Conservation (phyloP, 2,113 vertebrate genomes). For the Pachycephala philippinensis region DNA sequence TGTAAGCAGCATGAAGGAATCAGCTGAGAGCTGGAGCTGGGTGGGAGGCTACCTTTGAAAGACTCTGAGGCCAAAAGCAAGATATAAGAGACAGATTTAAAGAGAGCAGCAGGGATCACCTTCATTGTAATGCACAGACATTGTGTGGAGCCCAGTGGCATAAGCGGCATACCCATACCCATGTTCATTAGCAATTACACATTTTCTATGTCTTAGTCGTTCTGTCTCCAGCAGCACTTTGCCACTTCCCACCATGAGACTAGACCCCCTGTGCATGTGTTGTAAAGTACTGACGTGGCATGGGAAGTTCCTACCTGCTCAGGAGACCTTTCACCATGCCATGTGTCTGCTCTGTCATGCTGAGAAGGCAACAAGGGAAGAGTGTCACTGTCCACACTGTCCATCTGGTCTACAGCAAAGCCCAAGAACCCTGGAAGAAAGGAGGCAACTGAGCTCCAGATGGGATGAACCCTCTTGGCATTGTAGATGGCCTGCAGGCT, state of each 20-base stretch:
- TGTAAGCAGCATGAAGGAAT: fast-evolving
- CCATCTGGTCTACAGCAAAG: background rate
- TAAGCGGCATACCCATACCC: background rate
- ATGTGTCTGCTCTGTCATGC: background rate
- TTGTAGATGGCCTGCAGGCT: background rate
- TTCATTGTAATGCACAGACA: background rate
- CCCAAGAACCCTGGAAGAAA: background rate
- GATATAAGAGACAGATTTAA: background rate
- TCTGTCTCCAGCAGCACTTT: background rate
- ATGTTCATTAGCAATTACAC: background rate
- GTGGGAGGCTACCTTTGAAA: background rate
- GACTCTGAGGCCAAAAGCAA: background rate
- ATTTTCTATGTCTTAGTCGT: background rate
- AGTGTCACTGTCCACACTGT: background rate
- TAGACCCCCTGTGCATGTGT: fast-evolving
- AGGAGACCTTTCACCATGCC: background rate
- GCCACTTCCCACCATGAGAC: background rate
- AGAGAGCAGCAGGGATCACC: background rate
- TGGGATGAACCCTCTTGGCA: background rate
- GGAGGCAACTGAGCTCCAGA: background rate
- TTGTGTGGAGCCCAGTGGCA: background rate
- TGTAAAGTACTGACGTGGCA: fast-evolving
- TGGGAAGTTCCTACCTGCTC: background rate
- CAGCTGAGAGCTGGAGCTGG: background rate
- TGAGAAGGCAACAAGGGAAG: background rate